Percentiles rank a stretch among this genome's conserved stretches.
Evolutionary conservation across 1,140 invertebrate genomes (phyloP).

Genomic region (Trachymyrmex septentrionalis): DNA sequence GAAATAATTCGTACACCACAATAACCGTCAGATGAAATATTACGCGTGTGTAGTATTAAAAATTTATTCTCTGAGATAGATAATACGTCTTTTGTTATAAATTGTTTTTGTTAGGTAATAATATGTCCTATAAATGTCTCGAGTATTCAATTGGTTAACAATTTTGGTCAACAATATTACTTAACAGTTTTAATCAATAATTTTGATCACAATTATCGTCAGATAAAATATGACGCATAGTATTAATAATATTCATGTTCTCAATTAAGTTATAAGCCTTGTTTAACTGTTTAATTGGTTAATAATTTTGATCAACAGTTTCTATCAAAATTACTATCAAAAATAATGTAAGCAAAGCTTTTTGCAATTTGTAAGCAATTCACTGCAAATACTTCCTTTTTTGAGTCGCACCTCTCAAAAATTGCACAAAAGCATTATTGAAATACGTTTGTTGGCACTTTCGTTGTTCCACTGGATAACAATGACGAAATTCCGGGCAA

Average conservation of each 20-base stretch:
- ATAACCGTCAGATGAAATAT: constrained; percentile 27
- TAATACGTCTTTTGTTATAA: background rate
- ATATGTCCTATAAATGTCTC: too few relatives aligned
- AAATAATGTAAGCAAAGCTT: constrained; percentile 27
- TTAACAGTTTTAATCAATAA: too few relatives aligned
- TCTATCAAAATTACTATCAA: background rate
- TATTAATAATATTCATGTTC: background rate
- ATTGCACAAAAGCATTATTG: constrained; percentile 42
- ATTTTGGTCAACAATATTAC: too few relatives aligned
- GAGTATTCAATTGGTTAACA: too few relatives aligned
- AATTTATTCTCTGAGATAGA: background rate
- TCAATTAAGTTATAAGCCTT: background rate
- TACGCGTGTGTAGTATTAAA: background rate
- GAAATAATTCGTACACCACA: background rate
- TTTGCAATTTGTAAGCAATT: constrained; percentile 4
- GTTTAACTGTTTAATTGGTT: background rate
- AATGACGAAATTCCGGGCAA: constrained; percentile 37
- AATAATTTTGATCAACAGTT: too few relatives aligned
- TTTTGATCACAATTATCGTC: too few relatives aligned
- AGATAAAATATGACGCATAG: too few relatives aligned
- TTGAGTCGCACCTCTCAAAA: background rate
- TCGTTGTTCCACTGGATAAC: background rate
- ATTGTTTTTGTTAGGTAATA: too few relatives aligned
- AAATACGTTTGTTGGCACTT: constrained; percentile 38
- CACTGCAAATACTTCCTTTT: background rate